These are phyloP conservation scores for Craterocephalus amniculus DNA, from an alignment of 2,797 vertebrate genomes.

Conservation along the genomic window DNA sequence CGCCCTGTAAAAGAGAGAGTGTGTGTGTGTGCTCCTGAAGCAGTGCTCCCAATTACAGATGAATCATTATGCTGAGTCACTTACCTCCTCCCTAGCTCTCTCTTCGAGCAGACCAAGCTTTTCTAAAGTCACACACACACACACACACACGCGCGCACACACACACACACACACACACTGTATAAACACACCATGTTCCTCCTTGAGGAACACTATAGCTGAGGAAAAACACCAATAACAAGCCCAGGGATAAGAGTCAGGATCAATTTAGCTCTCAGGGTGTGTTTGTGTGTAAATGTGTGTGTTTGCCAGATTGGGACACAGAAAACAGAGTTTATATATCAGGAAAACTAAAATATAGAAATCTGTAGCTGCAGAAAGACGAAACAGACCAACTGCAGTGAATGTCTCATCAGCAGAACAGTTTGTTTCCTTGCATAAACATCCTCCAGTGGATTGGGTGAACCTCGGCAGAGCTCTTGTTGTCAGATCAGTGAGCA, in stretches of 20 bases:
- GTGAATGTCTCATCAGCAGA: no score
- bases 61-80: constrained; percentile 75
- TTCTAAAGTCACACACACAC: constrained; percentile 29
- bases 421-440: constrained; percentile 59
- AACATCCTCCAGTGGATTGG: constrained; percentile 50
- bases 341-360: constrained; percentile 34
- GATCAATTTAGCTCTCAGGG: constrained; percentile 45
- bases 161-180: constrained; percentile 20
- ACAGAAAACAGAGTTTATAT: constrained; percentile 17
- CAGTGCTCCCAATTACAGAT: constrained; percentile 69
- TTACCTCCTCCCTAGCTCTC: constrained; percentile 38
- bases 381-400: constrained; percentile 26
- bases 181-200: constrained; percentile 49
- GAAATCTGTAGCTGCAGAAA: constrained; percentile 9
- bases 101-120: constrained; percentile 34
- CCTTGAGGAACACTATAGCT: constrained; percentile 30
- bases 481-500: constrained; percentile 46
- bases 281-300: constrained; percentile 20
- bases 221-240: constrained; percentile 55
- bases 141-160: constrained; percentile 7
- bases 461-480: constrained; percentile 43
- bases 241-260: constrained; percentile 26
- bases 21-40: constrained; percentile 45
- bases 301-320: neutral
- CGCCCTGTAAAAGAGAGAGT: constrained; percentile 36